A percentile compares a stretch with the other conserved stretches of the same genome.
phyloP scores from a whole-genome alignment of 2,797 vertebrate genomes.

The Acridotheres tristis region DNA sequence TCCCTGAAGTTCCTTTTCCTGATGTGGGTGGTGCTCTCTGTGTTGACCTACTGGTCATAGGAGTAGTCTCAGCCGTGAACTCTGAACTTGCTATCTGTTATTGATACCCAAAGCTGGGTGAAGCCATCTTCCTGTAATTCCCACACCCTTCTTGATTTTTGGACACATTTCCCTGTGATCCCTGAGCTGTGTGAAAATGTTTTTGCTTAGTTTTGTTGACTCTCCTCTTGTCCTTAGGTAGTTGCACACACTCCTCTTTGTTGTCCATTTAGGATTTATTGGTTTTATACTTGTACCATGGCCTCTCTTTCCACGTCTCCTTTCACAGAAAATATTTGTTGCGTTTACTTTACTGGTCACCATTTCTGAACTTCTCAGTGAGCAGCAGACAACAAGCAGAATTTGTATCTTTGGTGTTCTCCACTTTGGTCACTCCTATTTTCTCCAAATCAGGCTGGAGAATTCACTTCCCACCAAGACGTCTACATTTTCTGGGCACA shows the following conservation, averaged over 20 bases:
- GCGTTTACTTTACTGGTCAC: background rate
- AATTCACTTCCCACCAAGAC: background rate
- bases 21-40: fast-evolving
- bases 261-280: background rate
- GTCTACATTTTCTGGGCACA: background rate
- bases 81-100: background rate
- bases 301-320: background rate
- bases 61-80: background rate
- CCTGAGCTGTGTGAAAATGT: background rate
- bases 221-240: background rate
- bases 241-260: background rate
- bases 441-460: background rate
- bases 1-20: background rate
- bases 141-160: background rate
- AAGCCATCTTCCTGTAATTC: background rate
- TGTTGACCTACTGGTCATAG: fast-evolving
- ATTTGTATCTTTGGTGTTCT: background rate
- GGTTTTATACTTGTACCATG: background rate
- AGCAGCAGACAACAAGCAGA: background rate
- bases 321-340: background rate
- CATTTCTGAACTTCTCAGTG: background rate
- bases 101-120: background rate
- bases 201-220: background rate
- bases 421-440: background rate
- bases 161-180: fast-evolving